These are phyloP conservation scores for Holcopasites calliopsidis DNA, from an alignment of 1,140 invertebrate species.

Conservation along the genomic window DNA sequence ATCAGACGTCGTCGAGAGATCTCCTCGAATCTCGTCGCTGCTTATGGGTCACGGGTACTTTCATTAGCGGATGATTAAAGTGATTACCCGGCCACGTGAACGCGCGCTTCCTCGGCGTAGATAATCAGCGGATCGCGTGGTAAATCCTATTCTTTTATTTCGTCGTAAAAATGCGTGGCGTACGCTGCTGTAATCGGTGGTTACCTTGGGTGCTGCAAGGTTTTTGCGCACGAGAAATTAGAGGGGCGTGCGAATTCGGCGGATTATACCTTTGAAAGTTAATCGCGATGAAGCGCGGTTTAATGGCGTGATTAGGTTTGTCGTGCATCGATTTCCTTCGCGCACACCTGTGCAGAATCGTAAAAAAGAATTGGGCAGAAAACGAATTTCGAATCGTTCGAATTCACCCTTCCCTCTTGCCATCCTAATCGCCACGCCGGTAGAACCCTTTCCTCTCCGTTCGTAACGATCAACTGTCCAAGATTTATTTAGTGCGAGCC, in stretches of 20 bases:
- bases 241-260: not conserved
- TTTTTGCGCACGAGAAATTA: not conserved
- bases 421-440: no score
- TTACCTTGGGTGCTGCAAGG: not conserved
- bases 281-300: not conserved
- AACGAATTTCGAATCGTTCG: no score
- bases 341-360: no score
- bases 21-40: not conserved
- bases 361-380: no score
- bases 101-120: not conserved
- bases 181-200: not conserved
- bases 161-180: not conserved
- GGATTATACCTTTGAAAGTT: not conserved
- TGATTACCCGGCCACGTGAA: not conserved
- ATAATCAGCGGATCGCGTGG: not conserved
- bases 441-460: not conserved
- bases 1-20: not conserved
- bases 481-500: conserved; percentile 16
- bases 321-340: no score
- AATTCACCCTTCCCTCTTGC: no score
- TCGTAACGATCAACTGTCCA: conserved; percentile 9
- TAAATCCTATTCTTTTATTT: not conserved
- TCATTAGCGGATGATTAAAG: conserved; percentile 10
- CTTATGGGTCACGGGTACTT: not conserved
- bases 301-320: not conserved